phyloP scores from a whole-genome alignment of 2,888 invertebrate genomes.

The Branchipolynoe longqiensis region DNA sequence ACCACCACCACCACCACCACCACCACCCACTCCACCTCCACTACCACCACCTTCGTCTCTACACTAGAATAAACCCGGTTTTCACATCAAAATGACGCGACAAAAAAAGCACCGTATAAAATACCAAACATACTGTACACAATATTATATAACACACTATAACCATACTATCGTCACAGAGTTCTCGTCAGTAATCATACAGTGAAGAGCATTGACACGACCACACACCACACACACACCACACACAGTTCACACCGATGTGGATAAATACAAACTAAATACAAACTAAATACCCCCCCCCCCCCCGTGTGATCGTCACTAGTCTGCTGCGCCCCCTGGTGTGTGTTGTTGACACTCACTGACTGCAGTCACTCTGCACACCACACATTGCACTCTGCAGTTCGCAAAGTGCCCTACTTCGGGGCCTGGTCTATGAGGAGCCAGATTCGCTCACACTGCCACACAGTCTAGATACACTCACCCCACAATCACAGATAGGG shows the following conservation, averaged over 20 bases:
- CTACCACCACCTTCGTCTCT: not conserved
- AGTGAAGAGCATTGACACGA: too few species aligned
- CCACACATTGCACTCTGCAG: too few species aligned
- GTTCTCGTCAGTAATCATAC: constrained; percentile 9
- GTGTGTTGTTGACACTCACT: too few species aligned
- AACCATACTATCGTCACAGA: too few species aligned
- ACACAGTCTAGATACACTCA: constrained; percentile 10
- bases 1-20: not conserved
- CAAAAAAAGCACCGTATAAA: constrained; percentile 46
- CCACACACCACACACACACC: constrained; percentile 10
- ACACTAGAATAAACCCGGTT: constrained; percentile 36
- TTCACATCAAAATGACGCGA: constrained; percentile 32
- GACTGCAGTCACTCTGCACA: too few species aligned
- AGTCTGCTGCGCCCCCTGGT: too few species aligned
- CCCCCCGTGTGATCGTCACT: too few species aligned
- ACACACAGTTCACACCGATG: not conserved
- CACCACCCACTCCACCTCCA: not conserved
- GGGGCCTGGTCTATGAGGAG: too few species aligned
- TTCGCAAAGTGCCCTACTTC: too few species aligned
- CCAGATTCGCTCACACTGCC: not conserved
- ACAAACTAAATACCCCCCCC: not conserved
- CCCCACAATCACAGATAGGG: constrained; percentile 24
- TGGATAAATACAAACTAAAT: constrained; percentile 45
- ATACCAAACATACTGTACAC: constrained; percentile 44
- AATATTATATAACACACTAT: constrained; percentile 33